phyloP scores from a whole-genome alignment of 2,888 invertebrate genomes.

The Caenorhabditis zanzibari region DNA sequence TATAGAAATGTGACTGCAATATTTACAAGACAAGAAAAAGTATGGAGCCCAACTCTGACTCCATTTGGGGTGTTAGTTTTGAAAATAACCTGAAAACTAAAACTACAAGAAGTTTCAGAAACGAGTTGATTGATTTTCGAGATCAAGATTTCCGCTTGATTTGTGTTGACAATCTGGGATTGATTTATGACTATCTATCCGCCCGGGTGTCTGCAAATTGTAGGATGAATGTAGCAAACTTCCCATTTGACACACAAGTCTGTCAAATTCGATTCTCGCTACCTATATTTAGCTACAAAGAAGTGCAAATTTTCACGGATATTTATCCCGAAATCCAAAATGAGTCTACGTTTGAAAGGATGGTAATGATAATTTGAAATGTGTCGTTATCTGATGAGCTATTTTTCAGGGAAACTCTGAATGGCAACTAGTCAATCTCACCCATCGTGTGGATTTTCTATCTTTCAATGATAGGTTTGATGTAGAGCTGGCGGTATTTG shows the following conservation, averaged over 20 bases:
- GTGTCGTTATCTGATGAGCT: neutral
- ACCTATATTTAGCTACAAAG: constrained; percentile 33
- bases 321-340: constrained; percentile 43
- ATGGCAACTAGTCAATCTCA: constrained; percentile 29
- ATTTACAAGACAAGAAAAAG: constrained; percentile 38
- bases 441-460: constrained; percentile 29
- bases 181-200: constrained; percentile 39
- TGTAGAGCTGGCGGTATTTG: constrained; percentile 35
- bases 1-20: constrained; percentile 26
- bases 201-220: constrained; percentile 37
- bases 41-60: constrained; percentile 59
- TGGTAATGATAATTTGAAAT: constrained; percentile 4
- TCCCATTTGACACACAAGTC: constrained; percentile 59
- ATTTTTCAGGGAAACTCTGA: constrained; percentile 36
- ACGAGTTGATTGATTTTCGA: constrained; percentile 44
- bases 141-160: constrained; percentile 54
- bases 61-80: constrained; percentile 45
- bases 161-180: constrained; percentile 6
- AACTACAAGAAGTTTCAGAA: constrained; percentile 22
- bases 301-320: constrained; percentile 37
- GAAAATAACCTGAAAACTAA: no score
- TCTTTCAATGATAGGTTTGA: constrained; percentile 12
- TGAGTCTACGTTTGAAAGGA: neutral
- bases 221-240: constrained; percentile 46
- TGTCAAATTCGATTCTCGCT: constrained; percentile 48